Base-by-base conservation (phyloP, 2,888 invertebrate species). In the Leucophora obtusa region DNA sequence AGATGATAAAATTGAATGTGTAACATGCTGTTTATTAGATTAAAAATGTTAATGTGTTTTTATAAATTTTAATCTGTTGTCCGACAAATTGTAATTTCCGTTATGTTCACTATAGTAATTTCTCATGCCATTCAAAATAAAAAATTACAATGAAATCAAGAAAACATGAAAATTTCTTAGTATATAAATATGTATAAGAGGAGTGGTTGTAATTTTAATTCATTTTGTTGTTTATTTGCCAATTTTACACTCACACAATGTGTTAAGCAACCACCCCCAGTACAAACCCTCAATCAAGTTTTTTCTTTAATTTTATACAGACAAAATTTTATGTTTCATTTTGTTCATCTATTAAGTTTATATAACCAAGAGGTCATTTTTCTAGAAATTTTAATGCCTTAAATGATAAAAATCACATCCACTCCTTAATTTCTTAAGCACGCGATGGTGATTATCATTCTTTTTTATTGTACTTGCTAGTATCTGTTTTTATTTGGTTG, bases 381-480 rank as follows among this genome's bases (percentile, higher is more conserved):
- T 53, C 59, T 65, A 54, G 35, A 70, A 74, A 79, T 76, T 71
- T 82, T 73, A 80, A 80, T 82, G 62, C 73, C 62, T 71, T 68
- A 62, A 87, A 89, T 89, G 89, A 89, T 89, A 89, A 89, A 89
- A 89, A 89, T 89, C 89, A 90, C 88, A 89, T 88, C 87, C 89
- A 89, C 89, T 89, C 89, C 89, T 87, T 88, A 88, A 88, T 88
- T 89, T 87, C 81, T 84, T 79, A 85, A 84, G 86, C 89, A 89
- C 89, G 89, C 89, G 87, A 89, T 88, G 87, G 84, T 86, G 87
- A 88, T 88, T 87, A 88, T 87, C 87, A 87, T 87, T 85, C 87
- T 21, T 74, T 59, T 73, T 70, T 71, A 66, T 77, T 38, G 53
- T 65, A 59, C 7, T 72, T 43, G 81, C 71, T 15, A 54, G 79